These are phyloP conservation scores for Aphaenogaster floridana DNA, from an alignment of 1,140 invertebrate species.

Conservation along the genomic window DNA sequence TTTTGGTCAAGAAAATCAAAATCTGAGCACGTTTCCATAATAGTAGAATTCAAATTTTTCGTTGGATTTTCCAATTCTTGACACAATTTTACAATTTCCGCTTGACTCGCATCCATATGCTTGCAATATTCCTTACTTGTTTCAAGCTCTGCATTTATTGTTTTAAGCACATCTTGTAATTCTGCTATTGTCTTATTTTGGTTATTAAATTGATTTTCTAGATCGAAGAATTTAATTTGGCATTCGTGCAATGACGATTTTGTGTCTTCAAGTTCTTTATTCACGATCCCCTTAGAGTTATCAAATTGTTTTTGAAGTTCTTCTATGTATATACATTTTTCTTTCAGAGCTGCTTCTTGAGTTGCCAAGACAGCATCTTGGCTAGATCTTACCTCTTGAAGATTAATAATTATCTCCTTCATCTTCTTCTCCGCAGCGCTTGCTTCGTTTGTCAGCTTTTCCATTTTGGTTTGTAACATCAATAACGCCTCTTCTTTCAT, in stretches of 20 bases:
- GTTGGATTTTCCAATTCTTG: conserved; percentile 61
- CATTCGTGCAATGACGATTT: conserved; percentile 46
- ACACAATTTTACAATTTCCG: conserved; percentile 64
- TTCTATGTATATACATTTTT: conserved; percentile 70
- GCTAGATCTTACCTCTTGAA: conserved; percentile 77
- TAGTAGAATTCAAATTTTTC: conserved; percentile 54
- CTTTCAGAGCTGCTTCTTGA: conserved; percentile 77
- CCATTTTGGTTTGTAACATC: conserved; percentile 72
- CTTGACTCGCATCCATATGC: conserved; percentile 31
- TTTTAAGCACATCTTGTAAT: conserved; percentile 54
- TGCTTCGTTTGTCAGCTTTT: conserved; percentile 73
- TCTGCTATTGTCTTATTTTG: conserved; percentile 53
- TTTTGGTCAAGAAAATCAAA: conserved; percentile 12
- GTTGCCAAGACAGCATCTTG: conserved; percentile 77
- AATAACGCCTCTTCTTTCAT: conserved; percentile 76
- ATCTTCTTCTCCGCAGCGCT: conserved; percentile 76
- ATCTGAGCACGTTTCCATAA: conserved; percentile 25
- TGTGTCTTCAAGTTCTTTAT: conserved; percentile 57
- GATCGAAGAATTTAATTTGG: conserved; percentile 44
- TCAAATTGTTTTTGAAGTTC: conserved; percentile 64
- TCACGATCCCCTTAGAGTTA: conserved; percentile 54
- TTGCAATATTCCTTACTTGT: conserved; percentile 39
- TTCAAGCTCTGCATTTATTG: conserved; percentile 43
- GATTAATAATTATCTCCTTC: conserved; percentile 79
- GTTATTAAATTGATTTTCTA: conserved; percentile 51